Conservation (phyloP, 2,888 invertebrate species). For the Sturmia bella region DNA sequence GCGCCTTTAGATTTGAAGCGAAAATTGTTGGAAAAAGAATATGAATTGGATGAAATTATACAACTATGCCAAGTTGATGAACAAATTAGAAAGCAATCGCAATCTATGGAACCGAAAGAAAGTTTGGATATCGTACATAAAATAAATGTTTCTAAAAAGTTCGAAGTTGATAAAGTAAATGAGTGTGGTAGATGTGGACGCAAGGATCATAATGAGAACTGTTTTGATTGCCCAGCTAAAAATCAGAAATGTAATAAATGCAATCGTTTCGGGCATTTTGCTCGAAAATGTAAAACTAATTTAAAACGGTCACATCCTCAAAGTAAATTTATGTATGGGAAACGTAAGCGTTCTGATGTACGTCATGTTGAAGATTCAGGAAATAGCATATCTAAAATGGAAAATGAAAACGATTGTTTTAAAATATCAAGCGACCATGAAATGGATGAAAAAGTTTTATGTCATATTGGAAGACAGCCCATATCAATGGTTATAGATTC, state of each 20-base stretch:
- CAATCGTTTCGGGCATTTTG: slow-evolving; percentile 53
- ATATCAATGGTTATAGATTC: slow-evolving; percentile 55
- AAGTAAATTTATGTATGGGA: slow-evolving; percentile 40
- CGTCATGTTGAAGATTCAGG: slow-evolving; percentile 50
- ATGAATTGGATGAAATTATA: slow-evolving; percentile 51
- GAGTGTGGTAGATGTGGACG: slow-evolving; percentile 66
- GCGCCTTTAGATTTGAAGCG: slow-evolving; percentile 69
- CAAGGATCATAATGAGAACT: slow-evolving; percentile 60
- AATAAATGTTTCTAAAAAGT: slow-evolving; percentile 55
- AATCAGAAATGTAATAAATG: slow-evolving; percentile 63
- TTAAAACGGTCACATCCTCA: slow-evolving; percentile 46
- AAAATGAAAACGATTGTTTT: slow-evolving; percentile 55
- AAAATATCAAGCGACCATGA: slow-evolving; percentile 55
- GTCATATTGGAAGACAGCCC: slow-evolving; percentile 50
- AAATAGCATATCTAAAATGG: slow-evolving; percentile 45
- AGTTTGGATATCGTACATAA: slow-evolving; percentile 60
- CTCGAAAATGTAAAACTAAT: slow-evolving; percentile 7
- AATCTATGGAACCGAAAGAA: slow-evolving; percentile 57
- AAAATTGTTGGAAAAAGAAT: slow-evolving; percentile 66
- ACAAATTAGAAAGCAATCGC: slow-evolving; percentile 67
- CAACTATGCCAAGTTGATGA: slow-evolving; percentile 64
- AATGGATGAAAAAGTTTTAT: slow-evolving; percentile 50
- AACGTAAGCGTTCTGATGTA: slow-evolving; percentile 47
- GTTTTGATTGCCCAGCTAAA: slow-evolving; percentile 45
- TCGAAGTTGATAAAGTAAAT: slow-evolving; percentile 40